phyloP scores from a whole-genome alignment of 2,888 invertebrate genomes.

The Neria commutata region DNA sequence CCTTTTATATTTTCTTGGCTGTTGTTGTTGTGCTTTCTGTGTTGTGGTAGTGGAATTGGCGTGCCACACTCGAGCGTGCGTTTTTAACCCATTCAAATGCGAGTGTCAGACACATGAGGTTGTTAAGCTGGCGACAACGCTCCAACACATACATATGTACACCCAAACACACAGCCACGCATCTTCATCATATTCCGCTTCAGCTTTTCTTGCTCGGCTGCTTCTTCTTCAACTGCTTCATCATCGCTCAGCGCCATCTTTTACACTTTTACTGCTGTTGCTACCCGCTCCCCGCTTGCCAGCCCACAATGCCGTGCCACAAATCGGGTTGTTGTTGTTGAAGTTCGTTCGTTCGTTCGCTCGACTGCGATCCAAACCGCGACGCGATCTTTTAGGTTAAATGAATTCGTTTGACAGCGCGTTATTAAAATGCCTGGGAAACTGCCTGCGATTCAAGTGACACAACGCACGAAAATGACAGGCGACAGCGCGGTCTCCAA shows the following conservation, averaged over 20 bases:
- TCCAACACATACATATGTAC: background rate
- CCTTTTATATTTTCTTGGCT: background rate
- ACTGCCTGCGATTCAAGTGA: constrained; percentile 28
- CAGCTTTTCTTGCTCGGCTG: no score
- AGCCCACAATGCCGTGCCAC: no score
- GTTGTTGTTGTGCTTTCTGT: background rate
- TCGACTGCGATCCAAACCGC: constrained; percentile 7
- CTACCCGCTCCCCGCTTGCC: no score
- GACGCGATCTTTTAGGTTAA: constrained; percentile 39
- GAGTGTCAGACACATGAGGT: constrained; percentile 1
- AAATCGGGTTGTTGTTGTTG: no score
- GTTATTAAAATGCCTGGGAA: constrained; percentile 49
- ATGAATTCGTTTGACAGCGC: constrained; percentile 43
- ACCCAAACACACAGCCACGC: background rate
- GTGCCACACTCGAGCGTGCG: background rate
- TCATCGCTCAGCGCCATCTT: no score
- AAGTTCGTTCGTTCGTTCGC: no score
- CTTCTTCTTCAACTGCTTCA: no score
- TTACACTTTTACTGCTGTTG: no score
- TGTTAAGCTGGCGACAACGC: background rate
- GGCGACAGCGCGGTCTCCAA: no score
- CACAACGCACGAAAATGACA: no score
- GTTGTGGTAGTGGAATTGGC: background rate
- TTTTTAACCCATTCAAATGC: constrained; percentile 2
- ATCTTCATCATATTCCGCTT: background rate